Percentiles rank a stretch among this genome's conserved stretches.
Conservation (phyloP, 2,797 vertebrate species). For the Netta rufina region DNA sequence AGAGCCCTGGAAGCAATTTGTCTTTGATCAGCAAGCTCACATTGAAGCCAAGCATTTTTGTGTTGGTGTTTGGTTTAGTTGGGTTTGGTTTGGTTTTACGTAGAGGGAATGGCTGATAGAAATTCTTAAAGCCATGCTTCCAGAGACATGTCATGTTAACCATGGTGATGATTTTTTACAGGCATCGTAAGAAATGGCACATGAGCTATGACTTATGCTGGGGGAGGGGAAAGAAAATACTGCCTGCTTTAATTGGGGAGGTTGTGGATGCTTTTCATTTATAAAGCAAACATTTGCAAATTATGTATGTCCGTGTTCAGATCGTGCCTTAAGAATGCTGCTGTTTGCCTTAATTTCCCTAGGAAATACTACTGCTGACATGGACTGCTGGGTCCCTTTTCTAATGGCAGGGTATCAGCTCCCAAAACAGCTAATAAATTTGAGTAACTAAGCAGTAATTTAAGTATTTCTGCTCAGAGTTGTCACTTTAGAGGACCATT, state of each 20-base stretch:
- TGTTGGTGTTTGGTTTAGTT: background rate
- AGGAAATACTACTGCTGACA: background rate
- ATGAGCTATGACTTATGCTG: background rate
- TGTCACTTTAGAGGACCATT: background rate
- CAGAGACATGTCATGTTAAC: conserved; percentile 15
- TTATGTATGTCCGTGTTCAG: background rate
- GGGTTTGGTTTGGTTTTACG: background rate
- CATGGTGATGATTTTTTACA: conserved; percentile 26
- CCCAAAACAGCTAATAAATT: conserved; percentile 9
- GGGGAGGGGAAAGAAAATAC: background rate
- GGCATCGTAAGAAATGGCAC: background rate
- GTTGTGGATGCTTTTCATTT: conserved; percentile 36
- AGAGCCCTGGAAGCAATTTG: conserved; percentile 24
- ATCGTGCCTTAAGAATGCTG: background rate
- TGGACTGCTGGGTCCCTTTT: background rate
- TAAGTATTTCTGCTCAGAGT: background rate
- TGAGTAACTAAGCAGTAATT: background rate
- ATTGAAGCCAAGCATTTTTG: background rate
- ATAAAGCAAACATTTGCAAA: background rate
- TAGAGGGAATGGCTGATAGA: conserved; percentile 14
- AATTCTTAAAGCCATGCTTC: conserved; percentile 25
- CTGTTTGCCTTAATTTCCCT: background rate
- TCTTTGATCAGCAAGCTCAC: conserved; percentile 23
- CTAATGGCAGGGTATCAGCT: background rate
- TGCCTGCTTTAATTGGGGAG: conserved; percentile 14